These are phyloP conservation scores for Elgonia sp. DNA, from an alignment of 2,888 invertebrate species.

Conservation along the genomic window DNA sequence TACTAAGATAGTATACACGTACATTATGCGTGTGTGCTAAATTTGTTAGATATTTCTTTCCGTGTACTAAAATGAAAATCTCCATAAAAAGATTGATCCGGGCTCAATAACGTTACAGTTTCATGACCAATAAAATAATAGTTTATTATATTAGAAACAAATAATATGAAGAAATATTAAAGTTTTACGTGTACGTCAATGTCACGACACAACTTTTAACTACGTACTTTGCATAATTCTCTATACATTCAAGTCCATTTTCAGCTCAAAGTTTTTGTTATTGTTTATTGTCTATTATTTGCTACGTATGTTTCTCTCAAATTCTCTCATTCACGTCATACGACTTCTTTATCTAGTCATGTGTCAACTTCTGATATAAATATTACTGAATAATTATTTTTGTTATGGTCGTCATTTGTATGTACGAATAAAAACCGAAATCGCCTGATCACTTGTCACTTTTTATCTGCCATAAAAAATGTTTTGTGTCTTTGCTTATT, in stretches of 20 bases:
- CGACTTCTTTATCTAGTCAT: constrained; percentile 22
- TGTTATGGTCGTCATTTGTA: not conserved
- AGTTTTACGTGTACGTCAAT: constrained; percentile 3
- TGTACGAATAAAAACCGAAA: not conserved
- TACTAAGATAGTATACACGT: too few species aligned
- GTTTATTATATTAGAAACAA: too few species aligned
- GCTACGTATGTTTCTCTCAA: constrained; percentile 13
- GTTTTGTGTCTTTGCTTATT: not conserved
- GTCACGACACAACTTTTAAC: not conserved
- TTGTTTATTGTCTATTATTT: constrained; percentile 23
- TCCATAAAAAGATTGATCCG: too few species aligned
- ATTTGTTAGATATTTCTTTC: too few species aligned
- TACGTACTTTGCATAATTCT: not conserved
- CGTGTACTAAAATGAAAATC: too few species aligned
- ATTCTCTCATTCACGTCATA: constrained; percentile 27
- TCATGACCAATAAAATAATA: too few species aligned
- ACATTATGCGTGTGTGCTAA: too few species aligned
- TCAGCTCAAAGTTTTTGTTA: constrained; percentile 14
- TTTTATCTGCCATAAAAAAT: not conserved
- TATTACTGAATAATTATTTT: constrained; percentile 18
- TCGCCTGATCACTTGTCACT: not conserved
- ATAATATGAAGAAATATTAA: too few species aligned
- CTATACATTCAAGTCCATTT: constrained; percentile 1
- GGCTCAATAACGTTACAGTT: too few species aligned
- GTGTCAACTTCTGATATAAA: constrained; percentile 34